phyloP scores from a whole-genome alignment of 2,113 vertebrate genomes.

The Semnornis frantzii region DNA sequence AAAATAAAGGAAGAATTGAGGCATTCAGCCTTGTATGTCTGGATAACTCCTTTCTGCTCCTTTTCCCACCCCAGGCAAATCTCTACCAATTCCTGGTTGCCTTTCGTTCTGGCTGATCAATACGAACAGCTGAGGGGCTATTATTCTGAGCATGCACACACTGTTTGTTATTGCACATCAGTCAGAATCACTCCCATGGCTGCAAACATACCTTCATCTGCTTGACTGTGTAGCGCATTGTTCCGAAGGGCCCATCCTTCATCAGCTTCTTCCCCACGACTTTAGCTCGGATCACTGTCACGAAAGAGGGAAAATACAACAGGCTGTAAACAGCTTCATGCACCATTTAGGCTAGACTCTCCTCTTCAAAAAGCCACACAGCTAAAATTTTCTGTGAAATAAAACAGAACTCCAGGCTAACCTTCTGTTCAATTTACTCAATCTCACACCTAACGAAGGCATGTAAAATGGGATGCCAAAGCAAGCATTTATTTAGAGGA shows the following conservation, averaged over 20 bases:
- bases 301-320: conserved; percentile 37
- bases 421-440: background rate
- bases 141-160: background rate
- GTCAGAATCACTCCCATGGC: background rate
- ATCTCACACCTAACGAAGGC: background rate
- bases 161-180: background rate
- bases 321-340: background rate
- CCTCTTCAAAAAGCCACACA: background rate
- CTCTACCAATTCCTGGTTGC: background rate
- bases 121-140: background rate
- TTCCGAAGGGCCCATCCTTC: conserved; percentile 92
- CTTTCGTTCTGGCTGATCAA: background rate
- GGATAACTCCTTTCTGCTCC: background rate
- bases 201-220: conserved; percentile 90
- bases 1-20: conserved; percentile 4
- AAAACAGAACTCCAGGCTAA: background rate
- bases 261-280: conserved; percentile 96
- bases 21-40: background rate
- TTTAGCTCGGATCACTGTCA: conserved; percentile 93
- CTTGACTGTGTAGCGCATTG: conserved; percentile 93
- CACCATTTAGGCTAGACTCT: background rate
- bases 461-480: background rate
- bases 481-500: background rate
- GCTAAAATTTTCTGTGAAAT: background rate
- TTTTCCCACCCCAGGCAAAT: background rate